Percentiles rank a stretch among this genome's conserved stretches.
These are phyloP conservation scores for Clivina fossor DNA, from an alignment of 2,888 invertebrate genomes.

Conservation along the genomic window DNA sequence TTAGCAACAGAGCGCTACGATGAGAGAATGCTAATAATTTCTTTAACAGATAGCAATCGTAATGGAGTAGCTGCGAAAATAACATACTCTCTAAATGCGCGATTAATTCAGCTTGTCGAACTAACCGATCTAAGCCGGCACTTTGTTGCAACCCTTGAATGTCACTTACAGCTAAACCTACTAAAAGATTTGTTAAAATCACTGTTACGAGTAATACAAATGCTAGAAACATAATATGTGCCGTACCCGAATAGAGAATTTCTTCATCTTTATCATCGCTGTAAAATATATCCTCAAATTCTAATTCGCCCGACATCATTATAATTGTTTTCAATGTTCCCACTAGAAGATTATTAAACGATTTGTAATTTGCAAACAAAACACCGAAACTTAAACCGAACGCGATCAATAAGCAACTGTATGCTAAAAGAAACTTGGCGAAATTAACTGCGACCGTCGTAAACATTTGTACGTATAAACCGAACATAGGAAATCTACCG, in stretches of 20 bases:
- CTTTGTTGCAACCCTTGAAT: conserved; percentile 79
- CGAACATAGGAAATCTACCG: conserved; percentile 82
- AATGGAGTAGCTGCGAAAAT: conserved; percentile 72
- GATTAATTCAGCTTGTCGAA: conserved; percentile 79
- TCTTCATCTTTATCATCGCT: conserved; percentile 51
- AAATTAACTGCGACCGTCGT: conserved; percentile 82
- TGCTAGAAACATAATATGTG: conserved; percentile 73
- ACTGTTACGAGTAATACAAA: conserved; percentile 81
- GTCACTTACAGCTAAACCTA: conserved; percentile 84
- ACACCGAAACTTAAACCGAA: conserved; percentile 83
- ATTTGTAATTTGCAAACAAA: conserved; percentile 73
- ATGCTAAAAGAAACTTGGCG: conserved; percentile 77
- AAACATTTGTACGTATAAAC: conserved; percentile 86
- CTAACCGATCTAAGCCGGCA: conserved; percentile 76
- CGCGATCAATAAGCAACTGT: conserved; percentile 76
- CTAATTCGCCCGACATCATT: conserved; percentile 88
- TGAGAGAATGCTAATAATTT: conserved; percentile 67
- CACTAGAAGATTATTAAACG: conserved; percentile 66
- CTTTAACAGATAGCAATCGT: conserved; percentile 58
- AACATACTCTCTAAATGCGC: conserved; percentile 81
- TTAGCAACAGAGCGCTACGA: conserved; percentile 73
- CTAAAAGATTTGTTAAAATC: conserved; percentile 79
- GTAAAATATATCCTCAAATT: conserved; percentile 83
- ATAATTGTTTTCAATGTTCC: conserved; percentile 76
- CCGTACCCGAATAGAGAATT: conserved; percentile 69